Base-by-base conservation (phyloP, 1,140 invertebrate species). In the Dinothrombium tinctorium region DNA sequence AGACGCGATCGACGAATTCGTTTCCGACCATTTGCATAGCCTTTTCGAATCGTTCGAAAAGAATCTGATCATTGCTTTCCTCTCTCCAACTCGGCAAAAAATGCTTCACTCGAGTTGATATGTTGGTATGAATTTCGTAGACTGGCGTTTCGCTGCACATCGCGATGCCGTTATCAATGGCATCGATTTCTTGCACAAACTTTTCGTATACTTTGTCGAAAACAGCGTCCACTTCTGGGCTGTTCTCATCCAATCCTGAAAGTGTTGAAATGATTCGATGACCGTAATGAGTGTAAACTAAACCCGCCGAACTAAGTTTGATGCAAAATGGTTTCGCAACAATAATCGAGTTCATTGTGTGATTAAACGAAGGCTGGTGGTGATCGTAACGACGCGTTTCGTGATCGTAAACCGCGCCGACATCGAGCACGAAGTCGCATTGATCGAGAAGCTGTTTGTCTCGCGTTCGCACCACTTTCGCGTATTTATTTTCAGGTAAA, bases 381-480 rank as follows among this genome's bases (percentile, higher is more conserved):
- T 98, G 92, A 61, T 98, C 92, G 61, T 77, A 98, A 51, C 76
- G 66, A 44, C 19, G 8, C 5, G 9, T 73, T 2, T 59, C 54
- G 36, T 72, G 73, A 63, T 95, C 69, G 61, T 77, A 98, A 14
- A 72, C 68, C 5, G 67, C 73, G n/a, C 92, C 92, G 21, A 98
- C 89, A 64, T 99, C 92, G 4, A 99, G 74, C 17, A 98, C 82
- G 49, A 96, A 74, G 55, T 94, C 82, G 64, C 87, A 95, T 4
- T 67, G 68, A 11, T 75, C 65, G 31, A 96, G 61, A 45, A 77
- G 44, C 21, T 53, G 50, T n/a, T 56, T 49, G 54, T 77, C 66
- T 37, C 77, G 54, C 6, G 71, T 68, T 54, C 69, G 68, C 7
- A 89, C 59, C 51, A 95, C 82, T 48, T 69, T 59, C 0, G 83